phyloP scores from a whole-genome alignment of 1,140 invertebrate genomes.

The Lineus longissimus region DNA sequence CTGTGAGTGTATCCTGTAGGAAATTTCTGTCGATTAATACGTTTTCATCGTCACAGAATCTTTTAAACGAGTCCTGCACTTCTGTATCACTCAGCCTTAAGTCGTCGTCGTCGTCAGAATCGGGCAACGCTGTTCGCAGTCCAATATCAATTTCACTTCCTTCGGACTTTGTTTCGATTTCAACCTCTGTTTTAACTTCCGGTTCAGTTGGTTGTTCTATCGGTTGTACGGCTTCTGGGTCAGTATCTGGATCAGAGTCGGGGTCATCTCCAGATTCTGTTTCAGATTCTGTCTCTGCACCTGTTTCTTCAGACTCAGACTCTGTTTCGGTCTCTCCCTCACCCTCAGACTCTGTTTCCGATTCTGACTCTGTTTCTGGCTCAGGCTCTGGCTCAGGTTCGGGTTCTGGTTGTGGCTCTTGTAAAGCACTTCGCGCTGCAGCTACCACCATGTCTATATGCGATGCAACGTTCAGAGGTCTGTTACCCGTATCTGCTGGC shows the following conservation, averaged over 20 bases:
- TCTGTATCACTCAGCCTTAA: not conserved
- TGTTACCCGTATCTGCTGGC: not conserved
- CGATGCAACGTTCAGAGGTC: not conserved
- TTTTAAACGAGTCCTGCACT: not conserved
- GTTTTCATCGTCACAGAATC: not conserved
- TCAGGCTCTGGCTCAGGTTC: not conserved
- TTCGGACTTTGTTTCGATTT: not conserved
- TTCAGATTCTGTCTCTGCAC: not conserved
- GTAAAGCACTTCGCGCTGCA: not conserved
- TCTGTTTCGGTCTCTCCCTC: not conserved
- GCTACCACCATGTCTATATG: not conserved
- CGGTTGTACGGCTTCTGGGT: no score
- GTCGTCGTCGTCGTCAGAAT: slow-evolving; percentile 3
- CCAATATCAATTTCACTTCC: not conserved
- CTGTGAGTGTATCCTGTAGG: not conserved
- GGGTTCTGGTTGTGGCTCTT: not conserved
- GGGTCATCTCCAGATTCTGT: no score
- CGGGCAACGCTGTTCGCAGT: slow-evolving; percentile 1
- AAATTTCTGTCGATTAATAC: slow-evolving; percentile 1
- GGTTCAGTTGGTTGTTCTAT: no score
- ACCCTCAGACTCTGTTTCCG: not conserved
- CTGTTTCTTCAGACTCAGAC: not conserved
- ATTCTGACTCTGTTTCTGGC: not conserved
- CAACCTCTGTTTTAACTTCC: not conserved
- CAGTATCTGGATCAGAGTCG: no score